Evolutionary conservation across 2,113 vertebrate species (phyloP), one percentile per base, ranked within the genome.

Genomic region (Engraulis encrasicolus): DNA sequence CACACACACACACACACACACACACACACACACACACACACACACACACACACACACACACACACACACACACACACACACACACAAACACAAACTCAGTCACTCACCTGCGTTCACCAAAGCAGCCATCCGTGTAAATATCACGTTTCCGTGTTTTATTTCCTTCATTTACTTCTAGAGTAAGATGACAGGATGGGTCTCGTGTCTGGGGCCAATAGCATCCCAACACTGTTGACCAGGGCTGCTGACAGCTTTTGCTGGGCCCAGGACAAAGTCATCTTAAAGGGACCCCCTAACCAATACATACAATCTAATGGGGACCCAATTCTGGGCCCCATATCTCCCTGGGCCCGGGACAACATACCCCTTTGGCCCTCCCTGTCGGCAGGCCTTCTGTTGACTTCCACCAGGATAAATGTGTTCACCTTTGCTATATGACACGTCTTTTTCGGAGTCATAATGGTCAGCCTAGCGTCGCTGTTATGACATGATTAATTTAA

Each of bases 381-480:
- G n/a, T n/a, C n/a, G n/a, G n/a, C n/a, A n/a, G n/a, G n/a, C n/a
- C n/a, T n/a, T n/a, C n/a, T n/a, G n/a, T n/a, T n/a, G n/a, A n/a
- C n/a, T n/a, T 71, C 14, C 27, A 45, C 61, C n/a, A 17, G 61
- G 61, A 71, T 31, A 31, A 71, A 71, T 71, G 61, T 27, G 27
- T 17, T 2, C 27, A 15, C 27, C 27, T 71, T 34, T 71, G 61
- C 23, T 66, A 71, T 71, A 9, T 27, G 27, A 71, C 23, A 66
- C n/a, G 23, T 71, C 61, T 71, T 71, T 71, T 71, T 27, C n/a
- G 88, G 50, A 80, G 7, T 85, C 27, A 84, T 83, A 88, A 88
- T 71, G 27, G 61, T 17, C 61, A 71, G 27, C 61, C 61, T 34
- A 5, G 61, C 23, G 27, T 31, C 2, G 61, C 61, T 71, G 23